These are phyloP conservation scores for Spinibarbus caldwelli DNA, from an alignment of 2,797 vertebrate genomes.

Conservation along the genomic window DNA sequence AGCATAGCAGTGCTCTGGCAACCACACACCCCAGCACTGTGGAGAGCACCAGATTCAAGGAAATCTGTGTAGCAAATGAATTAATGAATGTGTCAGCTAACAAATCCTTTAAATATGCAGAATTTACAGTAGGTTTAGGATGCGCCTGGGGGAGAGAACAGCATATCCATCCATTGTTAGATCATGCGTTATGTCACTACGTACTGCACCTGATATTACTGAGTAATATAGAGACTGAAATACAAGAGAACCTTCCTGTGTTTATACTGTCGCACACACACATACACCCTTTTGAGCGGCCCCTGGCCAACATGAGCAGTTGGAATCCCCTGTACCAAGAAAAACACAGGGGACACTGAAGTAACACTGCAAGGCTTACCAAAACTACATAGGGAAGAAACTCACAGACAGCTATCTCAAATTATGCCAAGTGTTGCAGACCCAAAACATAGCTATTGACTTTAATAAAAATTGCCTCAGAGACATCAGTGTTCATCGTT, in stretches of 20 bases:
- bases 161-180: not conserved
- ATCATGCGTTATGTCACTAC: not conserved
- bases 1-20: not conserved
- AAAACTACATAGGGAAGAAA: not conserved
- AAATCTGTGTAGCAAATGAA: conserved; percentile 9
- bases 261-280: not conserved
- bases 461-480: not conserved
- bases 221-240: not conserved
- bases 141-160: not conserved
- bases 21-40: not conserved
- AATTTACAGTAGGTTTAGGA: not conserved
- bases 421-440: no score
- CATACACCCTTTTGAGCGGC: no score
- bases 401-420: no score
- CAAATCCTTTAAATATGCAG: conserved; percentile 4
- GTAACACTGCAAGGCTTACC: not conserved
- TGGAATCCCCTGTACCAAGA: conserved; percentile 2
- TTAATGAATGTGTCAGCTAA: conserved; percentile 13
- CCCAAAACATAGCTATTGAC: not conserved
- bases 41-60: not conserved
- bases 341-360: not conserved
- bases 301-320: not conserved
- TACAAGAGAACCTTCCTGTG: not conserved
- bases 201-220: not conserved
- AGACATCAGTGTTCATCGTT: not conserved